Percentiles rank a stretch among this genome's conserved stretches.
These are phyloP conservation scores for Teleogryllus oceanicus DNA, from an alignment of 2,888 invertebrate species.

Conservation along the genomic window DNA sequence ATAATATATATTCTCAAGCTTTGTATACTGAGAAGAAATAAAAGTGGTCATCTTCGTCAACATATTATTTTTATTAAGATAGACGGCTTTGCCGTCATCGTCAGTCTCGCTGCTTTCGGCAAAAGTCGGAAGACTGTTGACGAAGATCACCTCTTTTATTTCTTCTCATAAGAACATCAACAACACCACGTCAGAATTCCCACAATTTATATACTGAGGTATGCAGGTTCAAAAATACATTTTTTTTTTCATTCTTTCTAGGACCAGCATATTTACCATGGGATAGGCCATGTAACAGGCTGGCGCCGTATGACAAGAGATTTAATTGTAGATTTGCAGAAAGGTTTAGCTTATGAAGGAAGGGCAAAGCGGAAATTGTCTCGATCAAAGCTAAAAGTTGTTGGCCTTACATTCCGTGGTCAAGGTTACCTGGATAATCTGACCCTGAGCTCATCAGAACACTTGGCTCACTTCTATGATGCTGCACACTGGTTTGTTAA, in stretches of 20 bases:
- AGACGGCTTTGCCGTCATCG: too few relatives aligned
- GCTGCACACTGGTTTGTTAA: conserved; percentile 90
- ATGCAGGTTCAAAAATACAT: too few relatives aligned
- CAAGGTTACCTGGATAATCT: conserved; percentile 72
- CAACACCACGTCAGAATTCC: too few relatives aligned
- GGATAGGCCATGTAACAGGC: conserved; percentile 52
- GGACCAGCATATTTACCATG: conserved; percentile 81
- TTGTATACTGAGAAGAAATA: too few relatives aligned
- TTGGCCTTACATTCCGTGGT: conserved; percentile 65
- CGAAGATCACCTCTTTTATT: too few relatives aligned
- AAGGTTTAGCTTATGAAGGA: conserved; percentile 71
- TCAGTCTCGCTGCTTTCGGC: too few relatives aligned
- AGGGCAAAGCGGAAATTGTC: conserved; percentile 67
- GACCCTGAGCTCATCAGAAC: conserved; percentile 76
- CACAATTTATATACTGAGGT: too few relatives aligned
- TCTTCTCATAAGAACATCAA: too few relatives aligned
- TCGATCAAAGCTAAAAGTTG: conserved; percentile 67
- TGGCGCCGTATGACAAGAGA: conserved; percentile 85
- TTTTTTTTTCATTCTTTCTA: conserved; percentile 42
- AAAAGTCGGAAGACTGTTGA: too few relatives aligned
- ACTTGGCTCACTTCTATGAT: conserved; percentile 85
- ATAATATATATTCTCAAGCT: too few relatives aligned
- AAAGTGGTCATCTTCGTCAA: too few relatives aligned
- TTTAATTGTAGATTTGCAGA: conserved; percentile 84
- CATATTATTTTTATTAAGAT: too few relatives aligned